phyloP scores from a whole-genome alignment of 1,140 invertebrate species.

The Drosophila serrata region DNA sequence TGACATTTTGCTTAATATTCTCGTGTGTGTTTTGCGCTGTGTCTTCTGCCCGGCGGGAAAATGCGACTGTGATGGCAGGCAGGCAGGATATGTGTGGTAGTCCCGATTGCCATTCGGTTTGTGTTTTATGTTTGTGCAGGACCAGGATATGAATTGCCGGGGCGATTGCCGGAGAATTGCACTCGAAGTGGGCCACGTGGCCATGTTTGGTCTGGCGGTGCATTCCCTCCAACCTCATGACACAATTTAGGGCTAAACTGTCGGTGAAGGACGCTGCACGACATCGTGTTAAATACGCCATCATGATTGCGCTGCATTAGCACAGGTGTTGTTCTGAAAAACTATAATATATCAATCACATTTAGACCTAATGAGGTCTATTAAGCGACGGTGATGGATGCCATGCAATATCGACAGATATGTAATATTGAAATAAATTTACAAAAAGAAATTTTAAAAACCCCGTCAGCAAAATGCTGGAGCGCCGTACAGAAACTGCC shows the following conservation, averaged over 20 bases:
- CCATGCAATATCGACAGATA: background rate
- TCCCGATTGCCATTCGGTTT: slow-evolving; percentile 63
- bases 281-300: slow-evolving; percentile 41
- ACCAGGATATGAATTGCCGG: slow-evolving; percentile 76
- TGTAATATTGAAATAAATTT: background rate
- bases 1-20: slow-evolving; percentile 81
- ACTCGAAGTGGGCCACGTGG: slow-evolving; percentile 59
- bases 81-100: slow-evolving; percentile 52
- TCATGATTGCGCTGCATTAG: slow-evolving; percentile 9
- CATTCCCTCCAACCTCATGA: slow-evolving; percentile 30
- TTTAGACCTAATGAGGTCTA: slow-evolving; percentile 20
- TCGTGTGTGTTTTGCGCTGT: slow-evolving; percentile 55
- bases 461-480: background rate
- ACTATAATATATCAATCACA: slow-evolving; percentile 24
- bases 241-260: slow-evolving; percentile 32
- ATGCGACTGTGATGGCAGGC: slow-evolving; percentile 56
- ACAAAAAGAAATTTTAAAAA: too few species aligned
- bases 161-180: slow-evolving; percentile 64
- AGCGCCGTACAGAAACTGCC: slow-evolving; percentile 1
- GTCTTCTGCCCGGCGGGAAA: slow-evolving; percentile 53
- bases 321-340: slow-evolving; percentile 3
- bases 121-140: slow-evolving; percentile 55
- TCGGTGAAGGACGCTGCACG: slow-evolving; percentile 21
- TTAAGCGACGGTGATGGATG: slow-evolving; percentile 5
- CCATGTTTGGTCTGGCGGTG: slow-evolving; percentile 16